Evolutionary conservation across 2,113 vertebrate genomes (phyloP).

Genomic region (Cnemophilus loriae): DNA sequence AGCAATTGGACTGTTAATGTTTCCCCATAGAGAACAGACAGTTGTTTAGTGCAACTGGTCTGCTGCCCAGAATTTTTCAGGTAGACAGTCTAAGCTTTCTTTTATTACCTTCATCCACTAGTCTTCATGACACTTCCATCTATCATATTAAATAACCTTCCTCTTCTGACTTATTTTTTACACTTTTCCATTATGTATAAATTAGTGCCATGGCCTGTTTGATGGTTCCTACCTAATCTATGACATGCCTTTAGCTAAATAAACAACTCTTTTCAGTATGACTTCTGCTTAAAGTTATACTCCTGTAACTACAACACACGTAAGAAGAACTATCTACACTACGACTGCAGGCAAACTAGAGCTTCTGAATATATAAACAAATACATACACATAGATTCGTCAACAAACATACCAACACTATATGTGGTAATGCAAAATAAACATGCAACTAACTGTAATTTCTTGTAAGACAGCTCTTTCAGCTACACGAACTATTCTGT

Average conservation of each 20-base stretch:
- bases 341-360: not conserved
- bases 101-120: not conserved
- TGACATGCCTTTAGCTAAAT: not conserved
- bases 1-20: not conserved
- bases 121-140: not conserved
- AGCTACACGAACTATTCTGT: not conserved
- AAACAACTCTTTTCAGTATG: not conserved
- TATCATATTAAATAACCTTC: not conserved
- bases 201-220: not conserved
- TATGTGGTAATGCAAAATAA: not conserved
- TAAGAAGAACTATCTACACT: not conserved
- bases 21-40: not conserved
- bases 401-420: not conserved
- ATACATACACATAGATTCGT: not conserved
- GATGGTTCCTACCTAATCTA: not conserved
- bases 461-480: not conserved
- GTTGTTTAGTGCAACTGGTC: not conserved
- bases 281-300: not conserved
- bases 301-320: not conserved
- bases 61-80: not conserved
- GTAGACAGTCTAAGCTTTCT: not conserved
- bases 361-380: not conserved
- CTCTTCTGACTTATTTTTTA: not conserved
- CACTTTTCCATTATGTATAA: not conserved
- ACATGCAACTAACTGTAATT: not conserved